Percentiles rank a stretch among this genome's conserved stretches.
phyloP scores from a whole-genome alignment of 2,113 vertebrate genomes.

The Arothron firmamentum region DNA sequence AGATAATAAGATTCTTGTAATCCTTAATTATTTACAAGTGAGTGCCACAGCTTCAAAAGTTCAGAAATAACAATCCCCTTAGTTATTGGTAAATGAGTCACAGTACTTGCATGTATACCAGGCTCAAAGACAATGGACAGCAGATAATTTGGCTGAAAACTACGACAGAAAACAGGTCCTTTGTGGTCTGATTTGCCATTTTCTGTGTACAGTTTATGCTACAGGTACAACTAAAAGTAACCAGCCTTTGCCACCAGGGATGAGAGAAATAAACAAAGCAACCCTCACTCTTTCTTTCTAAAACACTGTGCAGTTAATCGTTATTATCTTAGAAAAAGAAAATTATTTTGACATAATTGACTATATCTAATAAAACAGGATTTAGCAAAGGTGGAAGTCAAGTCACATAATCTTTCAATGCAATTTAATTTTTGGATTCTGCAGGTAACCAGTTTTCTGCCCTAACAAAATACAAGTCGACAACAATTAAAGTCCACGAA shows the following conservation, averaged over 20 bases:
- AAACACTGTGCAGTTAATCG: not conserved
- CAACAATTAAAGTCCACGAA: too few species aligned
- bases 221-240: not conserved
- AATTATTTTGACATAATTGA: conserved; percentile 3
- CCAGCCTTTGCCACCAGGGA: not conserved
- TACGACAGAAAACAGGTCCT: not conserved
- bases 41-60: too few species aligned
- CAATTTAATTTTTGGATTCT: too few species aligned
- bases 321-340: not conserved
- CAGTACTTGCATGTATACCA: too few species aligned
- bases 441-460: too few species aligned
- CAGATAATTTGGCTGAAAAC: too few species aligned
- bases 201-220: not conserved
- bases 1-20: not conserved
- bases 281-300: not conserved
- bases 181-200: not conserved
- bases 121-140: too few species aligned
- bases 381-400: not conserved
- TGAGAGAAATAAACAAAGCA: conserved; percentile 5
- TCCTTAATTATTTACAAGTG: not conserved
- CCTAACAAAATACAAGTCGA: too few species aligned
- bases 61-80: too few species aligned
- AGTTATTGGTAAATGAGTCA: too few species aligned
- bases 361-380: not conserved
- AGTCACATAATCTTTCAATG: too few species aligned